These are phyloP conservation scores for Sarcophaga bullata DNA, from an alignment of 1,140 invertebrate species.

Conservation along the genomic window DNA sequence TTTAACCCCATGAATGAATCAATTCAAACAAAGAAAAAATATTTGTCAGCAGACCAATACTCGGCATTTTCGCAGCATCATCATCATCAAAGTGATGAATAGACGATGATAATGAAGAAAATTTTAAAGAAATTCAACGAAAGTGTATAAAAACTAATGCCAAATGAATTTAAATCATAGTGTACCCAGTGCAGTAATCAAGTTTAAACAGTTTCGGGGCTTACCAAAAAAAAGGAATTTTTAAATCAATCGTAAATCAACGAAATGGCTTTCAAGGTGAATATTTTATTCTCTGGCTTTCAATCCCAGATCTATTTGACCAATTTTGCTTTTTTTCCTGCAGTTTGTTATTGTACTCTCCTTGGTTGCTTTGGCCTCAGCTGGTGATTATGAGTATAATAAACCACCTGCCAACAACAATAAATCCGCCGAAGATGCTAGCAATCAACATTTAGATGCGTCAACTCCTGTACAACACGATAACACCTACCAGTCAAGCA, in stretches of 20 bases:
- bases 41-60: too few relatives aligned
- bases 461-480: not conserved
- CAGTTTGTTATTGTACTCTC: conserved; percentile 21
- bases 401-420: not conserved
- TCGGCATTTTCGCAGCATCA: not conserved
- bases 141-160: conserved; percentile 24
- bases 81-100: conserved; percentile 10
- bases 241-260: not conserved
- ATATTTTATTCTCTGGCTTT: not conserved
- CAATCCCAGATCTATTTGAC: not conserved
- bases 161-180: not conserved
- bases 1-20: not conserved
- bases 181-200: not conserved
- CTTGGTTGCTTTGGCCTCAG: not conserved
- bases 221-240: not conserved
- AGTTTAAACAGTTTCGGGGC: not conserved
- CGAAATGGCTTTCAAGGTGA: conserved; percentile 28
- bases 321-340: not conserved
- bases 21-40: not conserved
- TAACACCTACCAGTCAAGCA: not conserved
- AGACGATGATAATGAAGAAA: not conserved
- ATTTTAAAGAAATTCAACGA: not conserved
- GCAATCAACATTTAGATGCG: not conserved
- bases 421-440: not conserved
- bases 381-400: conserved; percentile 35